Base-by-base conservation (phyloP, 1,140 invertebrate species). In the Hesperophylax magnus region DNA sequence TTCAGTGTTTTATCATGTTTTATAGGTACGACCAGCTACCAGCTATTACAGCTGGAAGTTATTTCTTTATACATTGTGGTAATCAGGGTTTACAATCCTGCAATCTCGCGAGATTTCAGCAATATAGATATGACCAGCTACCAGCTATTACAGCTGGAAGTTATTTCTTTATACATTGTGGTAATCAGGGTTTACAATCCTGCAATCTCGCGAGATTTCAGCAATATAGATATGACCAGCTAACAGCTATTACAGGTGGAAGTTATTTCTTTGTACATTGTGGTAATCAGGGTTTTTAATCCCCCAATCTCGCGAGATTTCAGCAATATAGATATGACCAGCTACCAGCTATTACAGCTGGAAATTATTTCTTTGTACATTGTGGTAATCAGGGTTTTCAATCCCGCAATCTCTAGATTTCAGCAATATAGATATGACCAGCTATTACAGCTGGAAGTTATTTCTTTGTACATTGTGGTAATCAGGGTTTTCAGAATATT, bases 311-410 rank as follows among this genome's bases (percentile, higher is more conserved):
- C n/a, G n/a, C n/a, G n/a, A n/a, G n/a, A n/a, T n/a, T n/a, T n/a
- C n/a, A n/a, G n/a, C n/a, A n/a, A n/a, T 71, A 67, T 67, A 67
- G 22, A 27, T 67, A 39, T 11, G 15, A 65, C 61, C 8, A 67
- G 34, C 61, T 31, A 15, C 56, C n/a, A n/a, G n/a, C n/a, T n/a
- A n/a, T n/a, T 18, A 58, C 56, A 20, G 18, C n/a, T 58, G n/a
- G 17, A 58, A n/a, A 11, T 58, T 58, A 11, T 58, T 18, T 58
- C n/a, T 18, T 58, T 58, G 1, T 18, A 58, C 20, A 2, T 18
- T 22, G 9, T 58, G n/a, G 1, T 58, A n/a, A n/a, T n/a, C n/a
- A n/a, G n/a, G n/a, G n/a, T n/a, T n/a, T n/a, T n/a, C n/a, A n/a
- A n/a, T n/a, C n/a, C n/a, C n/a, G n/a, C n/a, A n/a, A n/a, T n/a